Base-by-base conservation (phyloP, 37 sponge, comb jelly and placozoan species). In the Dysidea cf. avara region DNA sequence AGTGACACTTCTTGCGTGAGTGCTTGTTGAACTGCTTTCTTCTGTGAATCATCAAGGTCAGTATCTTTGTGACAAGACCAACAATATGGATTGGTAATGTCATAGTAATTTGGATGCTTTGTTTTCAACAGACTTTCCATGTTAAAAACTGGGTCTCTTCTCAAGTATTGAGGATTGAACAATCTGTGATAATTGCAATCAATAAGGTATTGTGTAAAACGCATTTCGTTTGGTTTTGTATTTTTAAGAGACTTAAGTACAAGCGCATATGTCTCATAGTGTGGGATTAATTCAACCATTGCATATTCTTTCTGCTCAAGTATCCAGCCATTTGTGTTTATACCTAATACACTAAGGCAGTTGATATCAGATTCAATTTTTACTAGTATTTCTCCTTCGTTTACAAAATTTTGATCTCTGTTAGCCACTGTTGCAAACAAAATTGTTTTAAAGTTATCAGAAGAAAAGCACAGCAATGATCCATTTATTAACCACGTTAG, bases 201-300 rank as follows among this genome's bases (percentile, higher is more conserved):
- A 7, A 92, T 77, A 58, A 92, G 74, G 68, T 92, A 83, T 22
- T 59, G 17, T 22, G 56, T 55, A 49, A 92, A 88, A 20, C 89
- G 93, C 66, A 90, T 72, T 16, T 25, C 33, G 22, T 81, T 82
- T 28, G 67, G 62, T 33, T 86, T 83, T 21, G 77, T 77, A 30
- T 17, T 39, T 35, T 90, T 82, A 33, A 95, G 69, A 16, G 75
- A 28, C 24, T 66, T 50, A 0, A 95, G 83, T 5, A 90, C 71
- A 38, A 83, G 92, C 32, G 85, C 78, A 71, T 90, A 90, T 37
- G 96, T 92, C 67, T 95, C 92, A 68, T 82, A 95, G 56, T 95
- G 90, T 31, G 92, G 88, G 6, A 74, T 75, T 3, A 89, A 92
- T 57, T 92, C 93, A 62, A 86, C 79, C 83, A 92, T 86, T 24